phyloP scores from a whole-genome alignment of 2,113 vertebrate species.

The Nesogale talazaci region DNA sequence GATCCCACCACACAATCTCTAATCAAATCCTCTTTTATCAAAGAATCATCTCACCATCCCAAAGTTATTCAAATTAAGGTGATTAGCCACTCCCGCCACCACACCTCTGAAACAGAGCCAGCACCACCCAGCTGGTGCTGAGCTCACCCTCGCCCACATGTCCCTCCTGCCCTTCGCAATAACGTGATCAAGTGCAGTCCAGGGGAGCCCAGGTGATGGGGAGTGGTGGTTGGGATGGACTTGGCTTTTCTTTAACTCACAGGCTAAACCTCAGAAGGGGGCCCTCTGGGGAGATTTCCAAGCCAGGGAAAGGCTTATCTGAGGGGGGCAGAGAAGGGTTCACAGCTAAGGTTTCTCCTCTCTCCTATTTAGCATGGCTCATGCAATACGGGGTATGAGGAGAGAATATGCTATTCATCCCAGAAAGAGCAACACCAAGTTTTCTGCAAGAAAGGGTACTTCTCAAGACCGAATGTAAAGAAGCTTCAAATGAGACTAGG shows the following conservation, averaged over 20 bases:
- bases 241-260: constrained; percentile 31
- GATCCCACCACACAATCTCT: constrained; percentile 32
- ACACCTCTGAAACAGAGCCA: constrained; percentile 69
- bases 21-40: constrained; percentile 57
- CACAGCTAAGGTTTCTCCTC: neutral
- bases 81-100: constrained; percentile 68
- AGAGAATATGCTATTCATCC: constrained; percentile 57
- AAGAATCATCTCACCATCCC: constrained; percentile 53
- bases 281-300: neutral
- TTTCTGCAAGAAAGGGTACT: constrained; percentile 1
- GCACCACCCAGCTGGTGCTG: constrained; percentile 62
- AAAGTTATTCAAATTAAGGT: constrained; percentile 70
- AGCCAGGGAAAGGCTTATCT: neutral
- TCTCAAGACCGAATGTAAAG: constrained; percentile 56
- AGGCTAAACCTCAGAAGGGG: constrained; percentile 1
- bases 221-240: neutral
- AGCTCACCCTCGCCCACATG: constrained; percentile 73
- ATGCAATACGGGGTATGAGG: neutral
- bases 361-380: neutral
- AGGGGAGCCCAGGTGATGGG: neutral
- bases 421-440: constrained; percentile 42
- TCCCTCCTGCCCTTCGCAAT: constrained; percentile 63
- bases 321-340: neutral
- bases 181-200: constrained; percentile 32
- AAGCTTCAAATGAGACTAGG: constrained; percentile 55